These are phyloP conservation scores for Sitta carolinensis DNA, from an alignment of 2,797 vertebrate genomes.

Conservation along the genomic window DNA sequence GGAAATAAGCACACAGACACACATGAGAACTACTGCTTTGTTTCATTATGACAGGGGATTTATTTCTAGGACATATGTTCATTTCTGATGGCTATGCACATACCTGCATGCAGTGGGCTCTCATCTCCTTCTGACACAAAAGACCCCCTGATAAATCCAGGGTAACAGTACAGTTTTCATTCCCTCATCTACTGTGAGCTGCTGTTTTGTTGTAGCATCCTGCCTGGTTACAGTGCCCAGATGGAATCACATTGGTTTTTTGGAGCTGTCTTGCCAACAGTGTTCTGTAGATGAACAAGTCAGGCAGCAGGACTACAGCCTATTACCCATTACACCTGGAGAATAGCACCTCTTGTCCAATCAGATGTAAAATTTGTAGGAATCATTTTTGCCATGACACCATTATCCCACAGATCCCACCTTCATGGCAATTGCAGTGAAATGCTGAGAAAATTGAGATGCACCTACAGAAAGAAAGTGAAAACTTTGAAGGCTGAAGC, in stretches of 20 bases:
- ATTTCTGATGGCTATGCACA: neutral
- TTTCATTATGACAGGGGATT: neutral
- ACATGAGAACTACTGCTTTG: neutral
- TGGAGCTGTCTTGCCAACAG: neutral
- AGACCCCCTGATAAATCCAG: neutral
- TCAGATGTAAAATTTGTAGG: neutral
- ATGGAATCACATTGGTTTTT: neutral
- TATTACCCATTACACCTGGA: neutral
- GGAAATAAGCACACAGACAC: neutral
- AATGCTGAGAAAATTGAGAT: neutral
- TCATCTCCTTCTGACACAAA: neutral
- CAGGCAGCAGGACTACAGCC: neutral
- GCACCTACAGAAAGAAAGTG: neutral
- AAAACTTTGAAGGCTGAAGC: neutral
- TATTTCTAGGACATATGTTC: neutral
- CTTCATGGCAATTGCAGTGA: neutral
- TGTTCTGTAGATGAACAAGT: neutral
- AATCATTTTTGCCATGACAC: neutral
- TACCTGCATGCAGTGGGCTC: accelerated
- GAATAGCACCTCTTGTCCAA: neutral
- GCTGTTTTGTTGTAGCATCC: neutral
- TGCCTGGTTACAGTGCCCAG: neutral
- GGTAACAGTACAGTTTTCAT: neutral
- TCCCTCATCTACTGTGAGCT: neutral
- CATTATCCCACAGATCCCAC: neutral